Evolutionary conservation across 1,140 invertebrate genomes (phyloP), one percentile per base, ranked within the genome.

Genomic region (Procambarus virginalis): DNA sequence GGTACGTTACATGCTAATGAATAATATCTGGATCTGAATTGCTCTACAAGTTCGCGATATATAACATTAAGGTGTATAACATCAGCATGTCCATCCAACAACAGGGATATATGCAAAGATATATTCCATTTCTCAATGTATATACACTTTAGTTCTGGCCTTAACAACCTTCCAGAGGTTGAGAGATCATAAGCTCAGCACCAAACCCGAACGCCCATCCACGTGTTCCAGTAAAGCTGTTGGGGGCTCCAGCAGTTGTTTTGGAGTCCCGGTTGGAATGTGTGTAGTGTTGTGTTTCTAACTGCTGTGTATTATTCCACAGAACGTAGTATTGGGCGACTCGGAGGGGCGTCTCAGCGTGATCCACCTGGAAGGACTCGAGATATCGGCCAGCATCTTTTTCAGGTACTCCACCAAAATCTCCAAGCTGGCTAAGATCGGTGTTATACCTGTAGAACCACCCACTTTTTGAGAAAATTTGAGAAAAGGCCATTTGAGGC

Each of bases 401-500:
- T 86, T 58, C 90, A 86, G 77, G 89, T 92, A 82, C 80, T 88
- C 75, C 90, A 92, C 91, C 60, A 87, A 68, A 80, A 92, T 60
- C 58, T 84, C 73, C 84, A 93, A 92, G 92, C 91, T 91, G 10
- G 93, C 93, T n/a, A 92, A 93, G 68, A 92, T 93, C 46, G 90
- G 92, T 64, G 92, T 88, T 5, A 81, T 88, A 9, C 86, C 86
- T n/a, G 86, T 88, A 2, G 49, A 88, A 17, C 12, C 8, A 1
- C 12, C 51, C 51, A 9, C 51, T 12, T 64, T 2, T 17, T 9
- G 55, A 34, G 34, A 1, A 34, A 34, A 34, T n/a, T n/a, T n/a
- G n/a, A n/a, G n/a, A n/a, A n/a, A n/a, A n/a, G n/a, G n/a, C n/a
- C n/a, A n/a, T n/a, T n/a, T 64, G 60, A 83, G 60, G 58, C 20